A percentile compares a stretch with the other conserved stretches of the same genome.
These are phyloP conservation scores for Aspidiotus destructor DNA, from an alignment of 2,888 invertebrate genomes.

Conservation along the genomic window DNA sequence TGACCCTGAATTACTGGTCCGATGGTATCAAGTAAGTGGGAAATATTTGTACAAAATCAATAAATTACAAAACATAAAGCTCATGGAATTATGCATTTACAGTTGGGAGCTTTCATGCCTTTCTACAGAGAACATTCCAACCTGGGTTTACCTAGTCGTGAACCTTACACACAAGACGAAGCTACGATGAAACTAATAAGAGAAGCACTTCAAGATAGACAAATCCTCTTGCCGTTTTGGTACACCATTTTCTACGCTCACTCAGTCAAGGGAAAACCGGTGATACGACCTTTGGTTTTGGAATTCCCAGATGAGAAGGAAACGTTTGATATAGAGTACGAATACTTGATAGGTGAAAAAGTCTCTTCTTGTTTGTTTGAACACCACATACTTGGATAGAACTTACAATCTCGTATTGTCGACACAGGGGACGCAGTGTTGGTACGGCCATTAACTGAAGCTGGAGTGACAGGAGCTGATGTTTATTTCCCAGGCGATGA, in stretches of 20 bases:
- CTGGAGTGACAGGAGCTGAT: slow-evolving; percentile 60
- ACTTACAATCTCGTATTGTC: no score
- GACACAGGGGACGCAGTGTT: slow-evolving; percentile 60
- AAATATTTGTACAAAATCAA: not conserved
- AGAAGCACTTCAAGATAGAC: slow-evolving; percentile 66
- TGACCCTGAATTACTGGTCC: slow-evolving; percentile 73
- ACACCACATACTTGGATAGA: no score
- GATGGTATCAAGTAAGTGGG: slow-evolving; percentile 81
- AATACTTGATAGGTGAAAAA: slow-evolving; percentile 60
- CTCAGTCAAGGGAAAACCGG: slow-evolving; percentile 69
- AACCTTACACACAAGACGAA: slow-evolving; percentile 86
- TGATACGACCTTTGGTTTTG: slow-evolving; percentile 81
- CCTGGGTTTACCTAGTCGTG: slow-evolving; percentile 89
- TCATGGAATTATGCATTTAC: not conserved
- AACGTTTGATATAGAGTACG: slow-evolving; percentile 71
- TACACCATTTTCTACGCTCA: slow-evolving; percentile 88
- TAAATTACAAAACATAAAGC: not conserved
- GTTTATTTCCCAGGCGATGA: slow-evolving; percentile 74
- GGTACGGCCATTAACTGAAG: slow-evolving; percentile 72
- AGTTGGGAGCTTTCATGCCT: slow-evolving; percentile 77
- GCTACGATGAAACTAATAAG: slow-evolving; percentile 60
- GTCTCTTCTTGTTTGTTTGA: no score
- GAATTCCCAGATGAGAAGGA: slow-evolving; percentile 76
- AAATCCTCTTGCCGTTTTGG: slow-evolving; percentile 82
- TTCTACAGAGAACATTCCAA: slow-evolving; percentile 96